These are phyloP conservation scores for Chiloscyllium punctatum DNA, from an alignment of 2,797 vertebrate species.

Conservation along the genomic window DNA sequence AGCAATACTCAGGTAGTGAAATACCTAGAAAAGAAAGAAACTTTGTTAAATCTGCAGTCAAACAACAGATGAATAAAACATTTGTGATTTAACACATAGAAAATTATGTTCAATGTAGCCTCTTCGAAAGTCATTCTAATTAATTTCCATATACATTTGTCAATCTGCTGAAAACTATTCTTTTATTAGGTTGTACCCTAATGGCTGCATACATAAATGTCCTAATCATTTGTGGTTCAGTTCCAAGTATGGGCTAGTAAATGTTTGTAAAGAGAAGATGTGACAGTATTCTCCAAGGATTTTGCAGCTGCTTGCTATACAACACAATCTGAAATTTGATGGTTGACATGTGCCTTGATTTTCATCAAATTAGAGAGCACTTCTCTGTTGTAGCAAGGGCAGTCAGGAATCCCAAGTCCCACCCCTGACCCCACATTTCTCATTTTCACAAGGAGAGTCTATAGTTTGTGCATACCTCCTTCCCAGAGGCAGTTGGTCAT, in stretches of 20 bases:
- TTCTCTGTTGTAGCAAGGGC: too few species aligned
- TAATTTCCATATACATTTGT: background rate
- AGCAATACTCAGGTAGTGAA: conserved; percentile 82
- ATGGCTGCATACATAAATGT: background rate
- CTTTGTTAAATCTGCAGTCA: background rate
- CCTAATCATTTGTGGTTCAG: background rate
- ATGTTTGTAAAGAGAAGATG: too few species aligned
- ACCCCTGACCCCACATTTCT: too few species aligned
- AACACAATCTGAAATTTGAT: background rate
- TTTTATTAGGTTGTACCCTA: background rate
- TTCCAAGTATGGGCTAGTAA: background rate
- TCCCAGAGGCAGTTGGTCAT: too few species aligned
- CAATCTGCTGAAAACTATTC: background rate
- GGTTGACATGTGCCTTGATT: background rate
- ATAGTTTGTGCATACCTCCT: too few species aligned
- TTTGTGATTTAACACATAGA: background rate
- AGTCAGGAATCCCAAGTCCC: too few species aligned
- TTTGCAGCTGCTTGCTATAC: background rate
- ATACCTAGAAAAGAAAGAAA: conserved; percentile 62
- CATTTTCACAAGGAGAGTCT: too few species aligned
- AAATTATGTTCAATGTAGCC: background rate
- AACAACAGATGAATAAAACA: background rate
- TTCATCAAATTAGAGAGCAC: too few species aligned
- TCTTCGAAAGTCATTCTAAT: background rate
- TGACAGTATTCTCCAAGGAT: background rate